Base-by-base conservation (phyloP, 2,113 vertebrate species). In the Eurypyga helias region DNA sequence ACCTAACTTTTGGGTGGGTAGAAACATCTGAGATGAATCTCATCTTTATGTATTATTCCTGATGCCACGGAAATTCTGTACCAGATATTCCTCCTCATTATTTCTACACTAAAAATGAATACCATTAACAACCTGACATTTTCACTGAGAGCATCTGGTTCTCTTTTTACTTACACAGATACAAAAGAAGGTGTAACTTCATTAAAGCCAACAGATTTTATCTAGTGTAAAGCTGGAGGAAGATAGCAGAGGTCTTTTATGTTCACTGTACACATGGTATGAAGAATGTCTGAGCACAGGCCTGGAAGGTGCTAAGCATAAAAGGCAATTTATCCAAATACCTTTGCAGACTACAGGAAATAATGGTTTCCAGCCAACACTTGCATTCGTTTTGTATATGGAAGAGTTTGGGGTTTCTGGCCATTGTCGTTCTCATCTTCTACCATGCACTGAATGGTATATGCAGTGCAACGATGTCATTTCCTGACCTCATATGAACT, bases 31-130 rank as follows among this genome's bases (percentile, higher is more conserved):
- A 90, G 65, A 81, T 73, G 6, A 89, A 58, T 77, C 23, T 92
- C 80, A 70, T 58, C 20, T 38, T 54, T 89, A 65, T 25, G 13
- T 19, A 43, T 31, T 75, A 57, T 60, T 92, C 57, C 69, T 84
- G 92, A 84, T 82, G 69, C 45, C 61, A 71, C 61, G 57, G 13
- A 86, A 94, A 79, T 61, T 87, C 38, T 41, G 26, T 89, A 69
- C 81, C 77, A 95, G 65, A 45, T 92, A 89, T 60, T 87, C 80
- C 29, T 81, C 48, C 65, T 94, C 65, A 71, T 85, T 78, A 93
- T 96, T 95, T 95, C 62, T 45, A 49, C 55, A 72, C 34, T 92
- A 76, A 93, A 91, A 95, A 83, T 49, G 77, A 93, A 72, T 17
- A 33, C 60, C n/a, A 89, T 86, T 83, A 94, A 25, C 87, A 81